Percentiles rank a stretch among this genome's conserved stretches.
Conservation (phyloP, 2,888 invertebrate species). For the Amphimallon solstitiale region DNA sequence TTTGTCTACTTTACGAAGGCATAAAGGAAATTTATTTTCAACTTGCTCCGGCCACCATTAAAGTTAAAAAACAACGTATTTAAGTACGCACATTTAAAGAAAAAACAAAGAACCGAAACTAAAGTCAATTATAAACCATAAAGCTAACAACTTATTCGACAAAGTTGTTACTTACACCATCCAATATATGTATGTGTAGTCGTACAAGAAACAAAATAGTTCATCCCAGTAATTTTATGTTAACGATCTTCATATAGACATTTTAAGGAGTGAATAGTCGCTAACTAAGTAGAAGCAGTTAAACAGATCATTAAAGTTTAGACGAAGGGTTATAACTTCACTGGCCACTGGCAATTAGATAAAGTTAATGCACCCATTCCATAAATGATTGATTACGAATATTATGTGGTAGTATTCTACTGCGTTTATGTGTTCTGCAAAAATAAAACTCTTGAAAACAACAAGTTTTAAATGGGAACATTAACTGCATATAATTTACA, state of each 20-base stretch:
- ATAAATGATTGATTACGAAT: slow-evolving; percentile 37
- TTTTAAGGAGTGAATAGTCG: slow-evolving; percentile 53
- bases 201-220: slow-evolving; percentile 51
- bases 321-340: slow-evolving; percentile 53
- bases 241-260: slow-evolving; percentile 55
- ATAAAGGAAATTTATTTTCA: slow-evolving; percentile 24
- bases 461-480: slow-evolving; percentile 5
- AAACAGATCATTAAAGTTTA: slow-evolving; percentile 56
- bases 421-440: slow-evolving; percentile 30
- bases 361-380: slow-evolving; percentile 49
- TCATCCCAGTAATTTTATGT: slow-evolving; percentile 53
- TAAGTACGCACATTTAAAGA: slow-evolving; percentile 3
- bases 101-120: slow-evolving; percentile 29
- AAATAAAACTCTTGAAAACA: slow-evolving; percentile 7
- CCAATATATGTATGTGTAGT: slow-evolving; percentile 28
- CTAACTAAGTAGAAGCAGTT: slow-evolving; percentile 56
- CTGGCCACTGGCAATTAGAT: slow-evolving; percentile 54
- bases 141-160: slow-evolving; percentile 51
- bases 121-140: slow-evolving; percentile 51
- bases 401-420: slow-evolving; percentile 35
- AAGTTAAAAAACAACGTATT: slow-evolving; percentile 9
- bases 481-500: slow-evolving; percentile 13
- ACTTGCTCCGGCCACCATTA: slow-evolving; percentile 14
- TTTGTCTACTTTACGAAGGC: slow-evolving; percentile 29
- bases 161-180: slow-evolving; percentile 41